phyloP scores from a whole-genome alignment of 1,140 invertebrate species.

The Microvelia longipes region DNA sequence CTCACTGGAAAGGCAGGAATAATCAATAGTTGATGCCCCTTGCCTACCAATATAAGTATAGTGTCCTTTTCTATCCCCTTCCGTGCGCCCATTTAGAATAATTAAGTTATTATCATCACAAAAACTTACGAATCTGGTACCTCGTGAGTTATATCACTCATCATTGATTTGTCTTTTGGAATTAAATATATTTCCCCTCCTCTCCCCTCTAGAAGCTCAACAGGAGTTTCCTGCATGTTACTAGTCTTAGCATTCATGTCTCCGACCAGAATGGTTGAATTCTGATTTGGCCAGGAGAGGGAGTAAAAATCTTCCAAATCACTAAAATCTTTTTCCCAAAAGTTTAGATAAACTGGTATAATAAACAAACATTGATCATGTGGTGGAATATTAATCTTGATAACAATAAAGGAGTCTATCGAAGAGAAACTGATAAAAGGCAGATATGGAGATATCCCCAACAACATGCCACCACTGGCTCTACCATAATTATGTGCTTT shows the following conservation, averaged over 20 bases:
- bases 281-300: not conserved
- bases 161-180: not conserved
- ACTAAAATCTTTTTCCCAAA: not conserved
- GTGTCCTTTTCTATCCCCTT: not conserved
- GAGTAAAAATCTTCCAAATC: not conserved
- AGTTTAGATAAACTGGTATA: not conserved
- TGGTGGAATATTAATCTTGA: no score
- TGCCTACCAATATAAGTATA: not conserved
- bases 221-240: not conserved
- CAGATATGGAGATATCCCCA: not conserved
- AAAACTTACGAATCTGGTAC: not conserved
- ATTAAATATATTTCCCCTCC: not conserved
- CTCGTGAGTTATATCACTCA: not conserved
- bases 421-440: not conserved
- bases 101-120: not conserved
- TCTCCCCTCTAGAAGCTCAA: not conserved
- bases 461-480: not conserved
- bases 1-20: not conserved
- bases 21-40: not conserved
- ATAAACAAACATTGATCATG: no score
- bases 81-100: not conserved
- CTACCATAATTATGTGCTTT: not conserved
- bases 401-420: not conserved
- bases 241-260: not conserved
- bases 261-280: not conserved